phyloP scores from a whole-genome alignment of 2,888 invertebrate genomes.

The Oscheius sp. region DNA sequence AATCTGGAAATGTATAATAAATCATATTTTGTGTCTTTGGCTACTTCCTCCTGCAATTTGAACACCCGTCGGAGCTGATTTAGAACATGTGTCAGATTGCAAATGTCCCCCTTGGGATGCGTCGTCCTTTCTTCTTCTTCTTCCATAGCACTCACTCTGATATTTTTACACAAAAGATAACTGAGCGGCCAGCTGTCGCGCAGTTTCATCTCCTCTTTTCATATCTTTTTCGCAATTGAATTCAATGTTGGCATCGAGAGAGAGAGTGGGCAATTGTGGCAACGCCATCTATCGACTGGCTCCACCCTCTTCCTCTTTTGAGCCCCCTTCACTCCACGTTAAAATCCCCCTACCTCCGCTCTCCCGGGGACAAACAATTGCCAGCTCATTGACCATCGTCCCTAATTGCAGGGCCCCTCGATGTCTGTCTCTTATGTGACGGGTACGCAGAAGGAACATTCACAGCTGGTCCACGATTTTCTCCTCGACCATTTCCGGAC shows the following conservation, averaged over 20 bases:
- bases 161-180: constrained; percentile 78
- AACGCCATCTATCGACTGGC: constrained; percentile 41
- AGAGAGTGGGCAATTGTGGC: constrained; percentile 34
- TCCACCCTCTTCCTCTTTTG: constrained; percentile 25
- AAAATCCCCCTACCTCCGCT: background rate
- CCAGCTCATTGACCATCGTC: background rate
- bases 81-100: no score
- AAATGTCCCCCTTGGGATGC: no score
- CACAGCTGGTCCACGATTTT: constrained; percentile 44
- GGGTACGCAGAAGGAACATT: constrained; percentile 23
- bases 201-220: constrained; percentile 70
- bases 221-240: constrained; percentile 25
- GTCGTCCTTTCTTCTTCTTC: background rate
- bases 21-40: background rate
- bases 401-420: constrained; percentile 29
- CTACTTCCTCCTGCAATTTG: background rate
- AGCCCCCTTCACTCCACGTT: background rate
- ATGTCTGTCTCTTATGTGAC: constrained; percentile 18
- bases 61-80: no score
- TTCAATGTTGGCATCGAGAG: background rate
- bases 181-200: constrained; percentile 77
- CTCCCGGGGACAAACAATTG: background rate
- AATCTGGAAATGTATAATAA: background rate
- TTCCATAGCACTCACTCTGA: background rate
- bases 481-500: constrained; percentile 51